Conservation (phyloP, 2,888 invertebrate species). For the Himalopsyche kuldschensis region DNA sequence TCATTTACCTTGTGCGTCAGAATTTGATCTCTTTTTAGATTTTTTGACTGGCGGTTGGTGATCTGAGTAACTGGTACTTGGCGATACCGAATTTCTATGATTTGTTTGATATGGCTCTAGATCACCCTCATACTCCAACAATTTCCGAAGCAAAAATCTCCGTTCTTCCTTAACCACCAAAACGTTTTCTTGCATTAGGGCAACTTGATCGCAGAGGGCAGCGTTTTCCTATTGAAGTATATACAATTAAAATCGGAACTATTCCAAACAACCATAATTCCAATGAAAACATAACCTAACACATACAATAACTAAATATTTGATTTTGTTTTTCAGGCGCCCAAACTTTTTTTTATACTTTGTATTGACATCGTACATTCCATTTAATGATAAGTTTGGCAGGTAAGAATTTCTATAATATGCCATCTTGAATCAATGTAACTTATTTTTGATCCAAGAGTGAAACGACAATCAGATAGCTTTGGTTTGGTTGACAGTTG, state of each 20-base stretch:
- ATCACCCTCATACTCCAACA: slow-evolving; percentile 68
- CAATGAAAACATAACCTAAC: neutral
- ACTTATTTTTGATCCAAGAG: neutral
- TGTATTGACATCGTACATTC: slow-evolving; percentile 31
- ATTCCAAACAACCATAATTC: neutral
- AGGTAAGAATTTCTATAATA: slow-evolving; percentile 29
- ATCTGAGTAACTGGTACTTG: slow-evolving; percentile 39
- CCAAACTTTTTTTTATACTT: slow-evolving; percentile 38
- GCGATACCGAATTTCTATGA: slow-evolving; percentile 37
- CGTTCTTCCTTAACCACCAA: slow-evolving; percentile 80
- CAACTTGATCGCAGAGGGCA: slow-evolving; percentile 85
- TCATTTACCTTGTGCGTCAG: slow-evolving; percentile 37
- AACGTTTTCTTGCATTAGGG: slow-evolving; percentile 80
- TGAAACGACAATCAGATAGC: neutral
- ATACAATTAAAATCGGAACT: neutral
- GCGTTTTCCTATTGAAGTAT: slow-evolving; percentile 70
- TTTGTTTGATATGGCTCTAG: slow-evolving; percentile 43
- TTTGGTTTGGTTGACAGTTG: neutral
- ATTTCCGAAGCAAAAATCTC: slow-evolving; percentile 74
- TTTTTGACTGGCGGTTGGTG: slow-evolving; percentile 35
- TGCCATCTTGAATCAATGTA: slow-evolving; percentile 15
- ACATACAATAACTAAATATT: slow-evolving; percentile 35
- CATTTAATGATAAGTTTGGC: slow-evolving; percentile 26
- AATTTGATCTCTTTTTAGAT: slow-evolving; percentile 43
- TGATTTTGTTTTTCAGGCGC: slow-evolving; percentile 34